Conservation (phyloP, 1,140 invertebrate genomes). For the Conus betulinus region DNA sequence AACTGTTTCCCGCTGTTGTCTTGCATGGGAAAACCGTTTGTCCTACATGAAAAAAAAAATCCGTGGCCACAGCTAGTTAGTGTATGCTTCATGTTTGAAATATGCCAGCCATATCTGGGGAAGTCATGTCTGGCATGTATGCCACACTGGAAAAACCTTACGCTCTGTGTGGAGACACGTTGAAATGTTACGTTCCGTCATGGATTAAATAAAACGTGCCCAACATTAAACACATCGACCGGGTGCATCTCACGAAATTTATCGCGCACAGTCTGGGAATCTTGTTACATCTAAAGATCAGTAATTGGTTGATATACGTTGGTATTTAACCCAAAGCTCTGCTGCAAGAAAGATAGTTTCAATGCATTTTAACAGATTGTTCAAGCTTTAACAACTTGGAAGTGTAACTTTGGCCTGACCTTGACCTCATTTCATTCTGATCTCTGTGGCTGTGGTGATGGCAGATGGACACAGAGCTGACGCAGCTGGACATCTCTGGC, state of each 20-base stretch:
- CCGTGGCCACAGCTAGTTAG: too few relatives aligned
- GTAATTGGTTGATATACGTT: neutral
- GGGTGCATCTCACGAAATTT: too few relatives aligned
- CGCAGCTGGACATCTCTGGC: slow-evolving; percentile 21
- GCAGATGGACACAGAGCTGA: slow-evolving; percentile 28
- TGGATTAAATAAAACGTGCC: too few relatives aligned
- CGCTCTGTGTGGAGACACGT: neutral
- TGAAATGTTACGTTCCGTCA: too few relatives aligned
- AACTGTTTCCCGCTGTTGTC: neutral
- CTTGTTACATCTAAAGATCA: neutral
- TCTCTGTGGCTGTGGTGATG: neutral
- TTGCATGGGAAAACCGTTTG: too few relatives aligned
- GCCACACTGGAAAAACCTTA: neutral
- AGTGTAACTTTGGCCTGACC: neutral
- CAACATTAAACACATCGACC: too few relatives aligned
- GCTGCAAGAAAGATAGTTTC: neutral
- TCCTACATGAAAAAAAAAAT: too few relatives aligned
- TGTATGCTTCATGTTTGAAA: too few relatives aligned
- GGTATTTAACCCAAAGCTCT: neutral
- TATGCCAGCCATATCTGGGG: too few relatives aligned
- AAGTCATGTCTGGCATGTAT: too few relatives aligned
- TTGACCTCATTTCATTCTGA: neutral
- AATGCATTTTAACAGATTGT: neutral
- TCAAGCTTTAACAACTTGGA: neutral
- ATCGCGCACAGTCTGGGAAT: too few relatives aligned